A percentile compares a stretch with the other conserved stretches of the same genome.
Evolutionary conservation across 2,888 invertebrate genomes (phyloP).

Genomic region (Subacronicta megacephala): DNA sequence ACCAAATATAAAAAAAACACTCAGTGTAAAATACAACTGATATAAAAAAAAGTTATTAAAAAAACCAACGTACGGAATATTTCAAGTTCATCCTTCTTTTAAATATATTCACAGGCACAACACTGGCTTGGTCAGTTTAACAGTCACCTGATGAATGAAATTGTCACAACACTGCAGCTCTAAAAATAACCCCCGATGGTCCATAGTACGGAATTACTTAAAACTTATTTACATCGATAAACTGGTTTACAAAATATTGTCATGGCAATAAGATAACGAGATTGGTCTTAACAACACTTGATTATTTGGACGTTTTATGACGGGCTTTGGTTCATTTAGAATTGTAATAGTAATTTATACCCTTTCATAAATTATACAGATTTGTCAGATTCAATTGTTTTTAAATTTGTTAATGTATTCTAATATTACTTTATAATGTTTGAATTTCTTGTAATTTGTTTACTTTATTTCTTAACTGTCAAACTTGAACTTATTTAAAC

Average conservation of each 20-base stretch:
- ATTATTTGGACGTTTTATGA: constrained; percentile 50
- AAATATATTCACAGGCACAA: constrained; percentile 63
- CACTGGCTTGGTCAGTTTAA: constrained; percentile 67
- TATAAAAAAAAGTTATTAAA: constrained; percentile 18
- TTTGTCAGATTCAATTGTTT: constrained; percentile 1
- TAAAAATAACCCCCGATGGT: constrained; percentile 78
- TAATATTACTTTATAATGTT: too few species aligned
- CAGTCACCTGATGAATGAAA: constrained; percentile 79
- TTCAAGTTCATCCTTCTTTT: constrained; percentile 68
- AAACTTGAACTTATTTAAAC: background rate
- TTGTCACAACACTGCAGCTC: constrained; percentile 58
- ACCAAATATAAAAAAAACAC: background rate
- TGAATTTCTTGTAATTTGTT: too few species aligned
- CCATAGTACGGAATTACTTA: constrained; percentile 83
- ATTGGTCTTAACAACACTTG: constrained; percentile 59
- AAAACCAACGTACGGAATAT: constrained; percentile 71
- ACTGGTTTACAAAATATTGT: constrained; percentile 80
- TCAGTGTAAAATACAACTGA: too few species aligned
- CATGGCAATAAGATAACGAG: constrained; percentile 72
- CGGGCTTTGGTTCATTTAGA: constrained; percentile 25
- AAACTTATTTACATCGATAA: constrained; percentile 82
- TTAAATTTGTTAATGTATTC: background rate
- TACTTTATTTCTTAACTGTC: too few species aligned
- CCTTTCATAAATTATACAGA: constrained; percentile 9
- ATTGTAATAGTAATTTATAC: constrained; percentile 19